Percentiles rank a stretch among this genome's conserved stretches.
phyloP scores from a whole-genome alignment of 2,888 invertebrate species.

The Tetrapedia diversipes region DNA sequence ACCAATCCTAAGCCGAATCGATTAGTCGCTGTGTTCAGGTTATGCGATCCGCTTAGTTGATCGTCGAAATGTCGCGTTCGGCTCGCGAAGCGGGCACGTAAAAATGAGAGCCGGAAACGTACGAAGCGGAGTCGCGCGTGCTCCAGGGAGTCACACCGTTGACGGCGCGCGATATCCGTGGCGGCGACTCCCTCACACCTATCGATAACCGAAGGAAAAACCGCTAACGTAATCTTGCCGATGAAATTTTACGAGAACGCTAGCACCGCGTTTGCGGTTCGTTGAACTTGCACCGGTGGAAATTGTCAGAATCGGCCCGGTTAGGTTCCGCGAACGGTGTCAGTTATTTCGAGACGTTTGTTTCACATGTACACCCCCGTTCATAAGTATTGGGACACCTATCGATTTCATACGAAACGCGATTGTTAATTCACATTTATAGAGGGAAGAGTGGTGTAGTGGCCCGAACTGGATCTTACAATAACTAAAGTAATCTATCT shows the following conservation, averaged over 20 bases:
- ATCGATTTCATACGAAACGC: too few species aligned
- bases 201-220: conserved; percentile 56
- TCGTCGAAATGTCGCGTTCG: conserved; percentile 18
- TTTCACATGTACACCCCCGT: not conserved
- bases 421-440: too few species aligned
- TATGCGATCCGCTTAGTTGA: conserved; percentile 35
- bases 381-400: too few species aligned
- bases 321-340: conserved; percentile 1
- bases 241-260: conserved; percentile 53
- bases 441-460: too few species aligned
- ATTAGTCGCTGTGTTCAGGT: conserved; percentile 47
- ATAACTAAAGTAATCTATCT: too few species aligned
- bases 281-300: conserved; percentile 41
- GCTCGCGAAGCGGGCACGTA: conserved; percentile 14
- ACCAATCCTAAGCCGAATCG: conserved; percentile 5
- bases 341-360: conserved; percentile 20
- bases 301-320: conserved; percentile 18
- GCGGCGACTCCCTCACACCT: conserved; percentile 25
- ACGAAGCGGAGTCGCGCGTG: conserved; percentile 1
- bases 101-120: conserved; percentile 31
- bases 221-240: conserved; percentile 56
- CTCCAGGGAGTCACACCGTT: conserved; percentile 32
- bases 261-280: conserved; percentile 47
- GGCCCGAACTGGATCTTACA: too few species aligned
- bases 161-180: conserved; percentile 31